Conservation (phyloP, 1,140 invertebrate genomes). For the roundworm (Caenorhabditis elegans) region WBcel235 BX284606.5:2043001-2043500, state of each 20-base stretch:
- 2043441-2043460: neutral
- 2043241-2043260: constrained; percentile 31
- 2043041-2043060: neutral
- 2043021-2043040: too few species aligned
- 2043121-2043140: constrained; percentile 13
- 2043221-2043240: constrained; percentile 30
- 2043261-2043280: too few species aligned
- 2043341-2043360: constrained; percentile 22
- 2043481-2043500: neutral
- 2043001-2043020: neutral
- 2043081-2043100: neutral
- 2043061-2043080: neutral
- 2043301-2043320: too few species aligned
- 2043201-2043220: constrained; percentile 20
- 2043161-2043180: neutral
- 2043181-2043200: neutral
- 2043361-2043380: constrained; percentile 16
- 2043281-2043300: too few species aligned
- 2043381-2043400: constrained; percentile 29
- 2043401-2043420: neutral
- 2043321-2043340: too few species aligned
- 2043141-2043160: constrained; percentile 2
- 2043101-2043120: constrained; percentile 31
- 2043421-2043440: constrained; percentile 23
- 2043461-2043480: constrained; percentile 17